A percentile compares a stretch with the other conserved stretches of the same genome.
These are phyloP conservation scores for Ciona savignyi DNA, from an alignment of 23 tunicate genomes.

Conservation along the genomic window DNA sequence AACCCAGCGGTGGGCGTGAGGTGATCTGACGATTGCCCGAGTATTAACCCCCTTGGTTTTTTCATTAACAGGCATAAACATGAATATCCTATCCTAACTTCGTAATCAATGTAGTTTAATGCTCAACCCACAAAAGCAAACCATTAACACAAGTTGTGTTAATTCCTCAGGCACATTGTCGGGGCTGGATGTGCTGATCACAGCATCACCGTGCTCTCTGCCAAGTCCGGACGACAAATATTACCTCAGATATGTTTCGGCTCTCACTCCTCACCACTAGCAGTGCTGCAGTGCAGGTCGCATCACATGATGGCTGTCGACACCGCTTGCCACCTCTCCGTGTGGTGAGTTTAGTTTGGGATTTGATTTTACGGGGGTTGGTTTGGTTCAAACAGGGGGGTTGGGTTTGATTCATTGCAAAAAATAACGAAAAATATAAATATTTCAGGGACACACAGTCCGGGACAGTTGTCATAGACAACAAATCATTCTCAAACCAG, in stretches of 20 bases:
- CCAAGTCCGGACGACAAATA: slow-evolving; percentile 41
- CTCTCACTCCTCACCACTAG: slow-evolving; percentile 10
- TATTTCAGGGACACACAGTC: slow-evolving; percentile 51
- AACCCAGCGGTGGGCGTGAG: too few relatives aligned
- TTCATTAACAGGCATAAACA: too few relatives aligned
- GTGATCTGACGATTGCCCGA: too few relatives aligned
- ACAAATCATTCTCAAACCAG: slow-evolving; percentile 43
- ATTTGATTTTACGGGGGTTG: not conserved
- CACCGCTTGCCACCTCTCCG: slow-evolving; percentile 25
- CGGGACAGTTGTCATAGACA: slow-evolving; percentile 5
- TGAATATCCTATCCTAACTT: too few relatives aligned
- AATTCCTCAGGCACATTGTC: slow-evolving; percentile 36
- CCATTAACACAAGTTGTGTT: too few relatives aligned
- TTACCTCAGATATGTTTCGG: slow-evolving; percentile 51
- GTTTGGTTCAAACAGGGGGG: not conserved
- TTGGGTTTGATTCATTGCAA: too few relatives aligned
- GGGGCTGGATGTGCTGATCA: slow-evolving; percentile 48
- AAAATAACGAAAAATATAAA: not conserved
- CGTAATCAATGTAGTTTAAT: too few relatives aligned
- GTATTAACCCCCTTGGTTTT: too few relatives aligned
- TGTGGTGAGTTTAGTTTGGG: slow-evolving; percentile 30
- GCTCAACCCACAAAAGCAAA: too few relatives aligned
- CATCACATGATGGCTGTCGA: slow-evolving; percentile 53
- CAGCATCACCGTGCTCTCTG: slow-evolving; percentile 43
- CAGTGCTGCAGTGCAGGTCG: slow-evolving; percentile 12